Conservation (phyloP, 2,797 vertebrate species). For the Austrolebias charrua region DNA sequence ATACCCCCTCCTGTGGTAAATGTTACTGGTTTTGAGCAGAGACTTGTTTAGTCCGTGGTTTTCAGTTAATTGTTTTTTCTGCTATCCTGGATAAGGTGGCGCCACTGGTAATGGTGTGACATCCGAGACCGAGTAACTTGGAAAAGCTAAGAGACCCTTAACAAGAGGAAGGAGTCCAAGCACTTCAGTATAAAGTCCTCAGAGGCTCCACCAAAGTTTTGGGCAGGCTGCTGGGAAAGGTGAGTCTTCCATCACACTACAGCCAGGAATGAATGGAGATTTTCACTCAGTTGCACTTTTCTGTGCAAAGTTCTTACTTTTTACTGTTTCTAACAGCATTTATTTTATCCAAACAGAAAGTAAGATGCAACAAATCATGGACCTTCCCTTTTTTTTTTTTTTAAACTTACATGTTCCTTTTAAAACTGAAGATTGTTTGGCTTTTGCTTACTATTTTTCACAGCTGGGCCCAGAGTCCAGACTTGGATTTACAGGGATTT, state of each 20-base stretch:
- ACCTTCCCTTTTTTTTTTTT: neutral
- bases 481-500: constrained; percentile 85
- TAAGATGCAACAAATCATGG: constrained; percentile 17
- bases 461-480: constrained; percentile 75
- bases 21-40: constrained; percentile 6
- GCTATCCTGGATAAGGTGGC: constrained; percentile 44
- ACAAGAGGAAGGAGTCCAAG: constrained; percentile 51
- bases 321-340: constrained; percentile 16
- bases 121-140: constrained; percentile 65
- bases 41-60: constrained; percentile 4
- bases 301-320: neutral
- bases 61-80: constrained; percentile 31
- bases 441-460: neutral
- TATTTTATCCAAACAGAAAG: too few relatives aligned
- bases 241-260: constrained; percentile 47
- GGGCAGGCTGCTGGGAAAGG: constrained; percentile 68
- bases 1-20: neutral
- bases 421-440: neutral
- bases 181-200: constrained; percentile 58
- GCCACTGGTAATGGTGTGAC: constrained; percentile 55
- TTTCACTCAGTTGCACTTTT: neutral
- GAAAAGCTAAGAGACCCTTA: constrained; percentile 55
- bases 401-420: neutral
- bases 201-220: constrained; percentile 29
- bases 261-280: too few relatives aligned